Conservation (phyloP, 1,140 invertebrate genomes). For the Calephelis nemesis region DNA sequence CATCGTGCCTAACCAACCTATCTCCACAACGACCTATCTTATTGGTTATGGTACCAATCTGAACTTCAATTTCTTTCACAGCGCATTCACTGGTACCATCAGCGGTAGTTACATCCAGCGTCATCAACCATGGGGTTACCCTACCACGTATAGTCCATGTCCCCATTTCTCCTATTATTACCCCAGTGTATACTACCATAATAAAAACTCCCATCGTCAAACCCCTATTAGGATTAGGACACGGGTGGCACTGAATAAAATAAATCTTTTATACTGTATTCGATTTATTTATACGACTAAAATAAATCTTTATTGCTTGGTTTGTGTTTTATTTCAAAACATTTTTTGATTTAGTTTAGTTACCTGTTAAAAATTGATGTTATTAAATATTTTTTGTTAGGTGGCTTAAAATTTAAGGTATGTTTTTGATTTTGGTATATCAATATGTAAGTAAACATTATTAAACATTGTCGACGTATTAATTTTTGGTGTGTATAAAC, state of each 20-base stretch:
- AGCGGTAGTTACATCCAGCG: constrained; percentile 39
- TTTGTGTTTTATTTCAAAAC: constrained; percentile 7
- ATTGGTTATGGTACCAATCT: constrained; percentile 33
- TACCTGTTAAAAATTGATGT: no score
- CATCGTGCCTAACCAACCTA: constrained; percentile 31
- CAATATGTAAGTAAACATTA: no score
- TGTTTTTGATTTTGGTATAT: no score
- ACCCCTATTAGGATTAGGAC: not conserved
- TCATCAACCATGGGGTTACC: constrained; percentile 50
- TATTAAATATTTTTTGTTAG: no score
- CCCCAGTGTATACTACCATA: constrained; percentile 35
- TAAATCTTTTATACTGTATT: not conserved
- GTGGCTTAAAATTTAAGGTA: no score
- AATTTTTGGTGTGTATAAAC: no score
- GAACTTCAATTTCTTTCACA: constrained; percentile 45
- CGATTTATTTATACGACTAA: not conserved
- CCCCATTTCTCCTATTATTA: constrained; percentile 36
- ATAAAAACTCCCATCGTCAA: constrained; percentile 27
- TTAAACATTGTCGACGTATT: no score
- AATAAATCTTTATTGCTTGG: constrained; percentile 6
- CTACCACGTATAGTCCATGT: constrained; percentile 34
- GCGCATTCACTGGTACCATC: constrained; percentile 32
- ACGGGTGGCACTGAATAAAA: constrained; percentile 20
- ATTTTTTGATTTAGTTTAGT: no score
- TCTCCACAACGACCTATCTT: constrained; percentile 25